Base-by-base conservation (phyloP, 2,888 invertebrate species). In the Petrolisthes manimaculis region DNA sequence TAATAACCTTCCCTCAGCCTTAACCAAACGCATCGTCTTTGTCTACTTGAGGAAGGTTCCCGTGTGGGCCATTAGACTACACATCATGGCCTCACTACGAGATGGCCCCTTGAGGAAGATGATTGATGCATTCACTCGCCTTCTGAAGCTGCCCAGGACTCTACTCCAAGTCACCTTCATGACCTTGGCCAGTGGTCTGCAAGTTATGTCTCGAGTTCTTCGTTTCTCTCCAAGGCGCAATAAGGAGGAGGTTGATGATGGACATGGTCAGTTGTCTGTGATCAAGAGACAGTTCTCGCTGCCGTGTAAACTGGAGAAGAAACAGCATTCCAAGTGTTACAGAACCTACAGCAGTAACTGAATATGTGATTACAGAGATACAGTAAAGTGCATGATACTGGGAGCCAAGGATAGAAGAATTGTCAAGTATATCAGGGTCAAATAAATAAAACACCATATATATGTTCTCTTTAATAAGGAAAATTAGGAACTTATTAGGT, bases 121-220 rank as follows among this genome's bases (percentile, higher is more conserved):
- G 21, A 21, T 71, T 14, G 71, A 71, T 8, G 71, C n/a, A n/a
- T 18, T 5, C n/a, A 21, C 21, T 14, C 14, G 21, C n/a, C 14
- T 71, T 71, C 71, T 71, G 21, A 71, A 71, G 21, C 8, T 71
- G n/a, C 71, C 71, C 71, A 71, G 21, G 21, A 71, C 71, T 71
- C n/a, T 71, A 21, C 71, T 71, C 8, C 2, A 71, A 21, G 21
- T 21, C 0, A n/a, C 21, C 8, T 14, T 3, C 21, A 71, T 71
- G 71, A 71, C n/a, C 21, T 3, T 71, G 14, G 71, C 71, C 71
- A 71, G 71, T 21, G 71, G 6, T 21, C 8, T 71, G 0, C 5
- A 71, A n/a, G 14, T 21, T 21, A 21, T 21, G 1, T 71, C 18
- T 21, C 3, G 71, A 21, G 71, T 21, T 6, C 71, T 71, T 9